Conservation (phyloP, 2,888 invertebrate species). For the Nephrotoma guestfalica region DNA sequence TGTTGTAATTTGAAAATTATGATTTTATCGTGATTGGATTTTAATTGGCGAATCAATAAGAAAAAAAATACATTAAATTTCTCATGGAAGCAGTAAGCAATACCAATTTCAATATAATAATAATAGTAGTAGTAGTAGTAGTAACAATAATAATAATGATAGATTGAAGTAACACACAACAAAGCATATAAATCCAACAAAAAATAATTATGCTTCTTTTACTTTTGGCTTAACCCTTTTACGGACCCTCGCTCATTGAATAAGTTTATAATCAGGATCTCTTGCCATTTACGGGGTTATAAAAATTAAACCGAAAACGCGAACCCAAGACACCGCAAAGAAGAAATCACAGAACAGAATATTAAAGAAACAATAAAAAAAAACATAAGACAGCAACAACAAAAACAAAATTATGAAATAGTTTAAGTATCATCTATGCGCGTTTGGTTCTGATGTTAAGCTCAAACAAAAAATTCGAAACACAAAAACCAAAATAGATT, state of each 20-base stretch:
- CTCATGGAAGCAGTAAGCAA: constrained; percentile 2
- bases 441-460: neutral
- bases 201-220: neutral
- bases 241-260: neutral
- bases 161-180: neutral
- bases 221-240: neutral
- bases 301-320: neutral
- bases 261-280: neutral
- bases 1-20: neutral
- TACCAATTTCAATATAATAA: neutral
- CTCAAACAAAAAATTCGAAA: neutral
- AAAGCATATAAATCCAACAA: neutral
- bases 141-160: neutral
- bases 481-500: neutral
- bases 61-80: neutral
- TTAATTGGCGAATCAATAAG: constrained; percentile 3
- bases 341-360: neutral
- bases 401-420: neutral
- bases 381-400: neutral
- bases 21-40: constrained; percentile 2
- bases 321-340: neutral
- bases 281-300: neutral
- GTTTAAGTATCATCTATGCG: neutral
- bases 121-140: neutral
- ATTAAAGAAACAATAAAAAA: neutral